These are phyloP conservation scores for Leptatherina wallacei DNA, from an alignment of 2,797 vertebrate species.

Conservation along the genomic window DNA sequence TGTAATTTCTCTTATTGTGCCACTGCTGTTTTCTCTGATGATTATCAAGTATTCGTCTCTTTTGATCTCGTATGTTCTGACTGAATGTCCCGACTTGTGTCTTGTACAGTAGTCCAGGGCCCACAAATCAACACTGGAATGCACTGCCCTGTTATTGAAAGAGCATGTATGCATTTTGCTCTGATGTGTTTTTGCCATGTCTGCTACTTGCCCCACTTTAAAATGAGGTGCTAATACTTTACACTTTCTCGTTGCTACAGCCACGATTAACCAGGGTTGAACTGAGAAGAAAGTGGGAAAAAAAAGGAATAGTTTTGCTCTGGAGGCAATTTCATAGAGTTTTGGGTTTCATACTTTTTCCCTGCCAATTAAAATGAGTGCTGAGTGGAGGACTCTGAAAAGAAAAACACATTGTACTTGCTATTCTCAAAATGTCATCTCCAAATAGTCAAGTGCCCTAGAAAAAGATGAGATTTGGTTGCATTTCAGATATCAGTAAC, in stretches of 20 bases:
- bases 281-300: background rate
- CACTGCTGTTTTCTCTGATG: background rate
- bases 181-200: constrained; percentile 51
- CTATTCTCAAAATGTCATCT: constrained; percentile 36
- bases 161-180: constrained; percentile 38
- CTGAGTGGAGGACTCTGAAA: constrained; percentile 33
- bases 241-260: constrained; percentile 28
- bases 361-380: constrained; percentile 47
- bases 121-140: constrained; percentile 73
- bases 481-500: constrained; percentile 27
- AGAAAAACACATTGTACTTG: constrained; percentile 44
- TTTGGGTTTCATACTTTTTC: constrained; percentile 48
- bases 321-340: constrained; percentile 43
- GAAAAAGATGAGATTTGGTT: constrained; percentile 21
- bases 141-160: constrained; percentile 61
- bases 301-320: constrained; percentile 30
- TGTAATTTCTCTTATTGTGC: background rate
- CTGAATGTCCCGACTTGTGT: constrained; percentile 34
- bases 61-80: constrained; percentile 13
- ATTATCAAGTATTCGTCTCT: background rate
- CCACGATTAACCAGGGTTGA: constrained; percentile 54
- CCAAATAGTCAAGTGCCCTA: constrained; percentile 14
- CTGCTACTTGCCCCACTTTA: constrained; percentile 39
- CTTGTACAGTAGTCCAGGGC: constrained; percentile 26
- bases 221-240: constrained; percentile 53